Evolutionary conservation across 2,113 vertebrate species (phyloP).

Genomic region (Crotalus viridis): DNA sequence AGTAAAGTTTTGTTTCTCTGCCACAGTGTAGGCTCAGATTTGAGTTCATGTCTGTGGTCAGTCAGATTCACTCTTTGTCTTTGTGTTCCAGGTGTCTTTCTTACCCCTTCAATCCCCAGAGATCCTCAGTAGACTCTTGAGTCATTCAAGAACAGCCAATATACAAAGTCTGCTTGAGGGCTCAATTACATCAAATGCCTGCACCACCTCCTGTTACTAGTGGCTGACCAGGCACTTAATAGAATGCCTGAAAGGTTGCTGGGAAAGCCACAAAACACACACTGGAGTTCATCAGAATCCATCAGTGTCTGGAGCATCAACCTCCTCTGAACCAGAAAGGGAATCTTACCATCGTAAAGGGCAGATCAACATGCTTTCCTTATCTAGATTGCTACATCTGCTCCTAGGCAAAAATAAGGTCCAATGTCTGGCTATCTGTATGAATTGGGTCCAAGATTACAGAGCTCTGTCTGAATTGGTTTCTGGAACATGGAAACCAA

Average conservation of each 20-base stretch:
- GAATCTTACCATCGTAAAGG: background rate
- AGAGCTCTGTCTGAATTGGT: background rate
- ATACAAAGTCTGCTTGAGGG: background rate
- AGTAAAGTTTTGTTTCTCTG: background rate
- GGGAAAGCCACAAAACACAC: background rate
- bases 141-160: background rate
- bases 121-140: background rate
- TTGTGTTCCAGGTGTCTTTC: background rate
- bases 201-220: background rate
- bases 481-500: background rate
- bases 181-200: background rate
- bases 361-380: background rate
- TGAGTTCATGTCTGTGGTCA: background rate
- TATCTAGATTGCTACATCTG: background rate
- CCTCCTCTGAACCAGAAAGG: background rate
- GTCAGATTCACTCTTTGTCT: background rate
- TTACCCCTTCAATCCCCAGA: background rate
- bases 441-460: background rate
- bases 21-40: background rate
- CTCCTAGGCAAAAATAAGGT: background rate
- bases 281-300: background rate
- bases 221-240: background rate
- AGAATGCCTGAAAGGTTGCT: background rate
- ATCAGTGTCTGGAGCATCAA: background rate
- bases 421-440: background rate